These are phyloP conservation scores for Diplolepis rosae DNA, from an alignment of 2,888 invertebrate species.

Conservation along the genomic window DNA sequence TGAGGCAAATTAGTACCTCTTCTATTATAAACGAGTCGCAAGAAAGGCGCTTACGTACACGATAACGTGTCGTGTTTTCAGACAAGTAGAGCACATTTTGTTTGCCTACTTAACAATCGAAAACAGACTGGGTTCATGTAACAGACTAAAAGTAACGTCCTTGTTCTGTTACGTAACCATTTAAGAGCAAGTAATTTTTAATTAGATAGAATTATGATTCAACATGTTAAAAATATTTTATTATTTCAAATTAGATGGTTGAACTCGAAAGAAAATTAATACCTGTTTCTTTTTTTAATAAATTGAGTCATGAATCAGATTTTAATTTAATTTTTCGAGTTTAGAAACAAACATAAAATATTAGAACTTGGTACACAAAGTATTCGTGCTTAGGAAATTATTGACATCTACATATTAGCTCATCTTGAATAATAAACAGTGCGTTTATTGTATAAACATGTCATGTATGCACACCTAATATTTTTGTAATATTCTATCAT, in stretches of 20 bases:
- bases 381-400: neutral
- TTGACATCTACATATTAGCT: neutral
- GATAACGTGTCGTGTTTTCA: conserved; percentile 19
- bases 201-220: no score
- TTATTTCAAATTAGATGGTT: no score
- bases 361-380: neutral
- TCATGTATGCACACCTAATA: no score
- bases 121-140: conserved; percentile 38
- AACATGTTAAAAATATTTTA: no score
- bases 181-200: no score
- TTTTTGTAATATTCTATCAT: neutral
- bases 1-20: conserved; percentile 11
- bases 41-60: conserved; percentile 19
- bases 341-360: neutral
- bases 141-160: neutral
- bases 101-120: conserved; percentile 53
- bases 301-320: neutral
- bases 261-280: neutral
- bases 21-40: conserved; percentile 14
- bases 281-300: neutral
- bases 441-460: neutral
- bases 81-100: conserved; percentile 47
- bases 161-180: no score
- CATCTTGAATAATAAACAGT: neutral
- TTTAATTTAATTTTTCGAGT: neutral